Evolutionary conservation across 2,797 vertebrate species (phyloP), one percentile per base, ranked within the genome.

Genomic region (Mormyrops boulengeri): DNA sequence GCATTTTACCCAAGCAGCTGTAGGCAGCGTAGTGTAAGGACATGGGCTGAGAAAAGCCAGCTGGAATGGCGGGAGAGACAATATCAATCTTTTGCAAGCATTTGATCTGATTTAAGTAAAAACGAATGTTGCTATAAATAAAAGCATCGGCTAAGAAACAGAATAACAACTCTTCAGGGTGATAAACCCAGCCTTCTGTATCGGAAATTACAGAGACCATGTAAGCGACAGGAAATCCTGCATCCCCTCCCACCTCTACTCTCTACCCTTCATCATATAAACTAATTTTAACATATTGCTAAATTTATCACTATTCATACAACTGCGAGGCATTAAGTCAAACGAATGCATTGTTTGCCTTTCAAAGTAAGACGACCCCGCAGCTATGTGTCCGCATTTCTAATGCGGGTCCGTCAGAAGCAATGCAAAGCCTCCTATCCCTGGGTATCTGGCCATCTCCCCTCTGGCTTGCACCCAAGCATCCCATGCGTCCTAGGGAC

Each of bases 211-310:
- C 49, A 55, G n/a, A 8, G 26, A 50, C 12, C 49, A 26, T 44
- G 26, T 30, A 26, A 85, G 38, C 53, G 26, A 86, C 85, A 55
- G 85, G 85, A 86, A 86, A 86, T 86, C 49, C 50, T 86, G 50
- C 19, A 22, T 55, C 49, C 85, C 26, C 6, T 14, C 52, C 49
- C 9, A 38, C 52, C 44, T 34, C 73, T 44, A 12, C 52, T 26
- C 19, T 3, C 52, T 55, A 52, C 14, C 50, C 17, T 2, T 44
- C 85, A 55, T 30, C 52, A 55, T 69, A 69, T 9, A 6, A 85
- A 4, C 49, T 53, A 55, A 30, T 14, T 22, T 87, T 30, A 87
- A 38, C 19, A n/a, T 69, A 69, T 34, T 34, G 66, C 66, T 69
- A 57, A 87, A 87, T 30, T 87, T 30, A 55, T 41, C 50, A 38